Evolutionary conservation across 2,797 vertebrate genomes (phyloP).

Genomic region (Enteromius fasciolatus): DNA sequence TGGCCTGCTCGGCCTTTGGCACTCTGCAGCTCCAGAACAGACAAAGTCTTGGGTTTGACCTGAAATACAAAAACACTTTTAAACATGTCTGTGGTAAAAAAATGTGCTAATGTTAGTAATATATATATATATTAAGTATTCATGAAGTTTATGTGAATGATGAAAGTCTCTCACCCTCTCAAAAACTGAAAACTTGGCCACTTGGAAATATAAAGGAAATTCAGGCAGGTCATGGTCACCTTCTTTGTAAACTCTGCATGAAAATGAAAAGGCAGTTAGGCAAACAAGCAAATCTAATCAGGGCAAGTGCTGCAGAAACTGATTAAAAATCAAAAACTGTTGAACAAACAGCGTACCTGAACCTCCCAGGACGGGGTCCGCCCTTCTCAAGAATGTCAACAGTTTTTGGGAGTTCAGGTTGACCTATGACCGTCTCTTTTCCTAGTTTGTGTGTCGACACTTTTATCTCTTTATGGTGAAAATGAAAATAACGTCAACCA

Average conservation of each 20-base stretch:
- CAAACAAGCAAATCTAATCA: not conserved
- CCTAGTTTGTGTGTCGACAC: not conserved
- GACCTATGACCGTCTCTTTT: not conserved
- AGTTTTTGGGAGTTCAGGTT: not conserved
- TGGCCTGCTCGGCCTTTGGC: slow-evolving; percentile 50
- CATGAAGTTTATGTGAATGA: not conserved
- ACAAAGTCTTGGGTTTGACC: slow-evolving; percentile 54
- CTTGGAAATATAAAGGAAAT: slow-evolving; percentile 78
- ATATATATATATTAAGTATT: too few relatives aligned
- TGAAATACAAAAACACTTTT: not conserved
- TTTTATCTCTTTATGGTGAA: slow-evolving; percentile 27
- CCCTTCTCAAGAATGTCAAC: not conserved
- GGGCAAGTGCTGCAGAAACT: not conserved
- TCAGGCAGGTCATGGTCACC: slow-evolving; percentile 62
- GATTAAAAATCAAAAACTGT: not conserved
- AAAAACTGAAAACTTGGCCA: slow-evolving; percentile 83
- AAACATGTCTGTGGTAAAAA: not conserved
- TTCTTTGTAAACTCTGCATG: slow-evolving; percentile 69
- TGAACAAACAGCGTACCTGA: slow-evolving; percentile 63
- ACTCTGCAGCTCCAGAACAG: slow-evolving; percentile 82
- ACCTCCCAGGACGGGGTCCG: slow-evolving; percentile 35
- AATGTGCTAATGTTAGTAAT: too few relatives aligned
- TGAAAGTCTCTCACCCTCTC: slow-evolving; percentile 73
- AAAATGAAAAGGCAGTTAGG: not conserved
- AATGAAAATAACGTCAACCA: not conserved